These are phyloP conservation scores for Gallinago stenura DNA, from an alignment of 2,797 vertebrate genomes.

Conservation along the genomic window DNA sequence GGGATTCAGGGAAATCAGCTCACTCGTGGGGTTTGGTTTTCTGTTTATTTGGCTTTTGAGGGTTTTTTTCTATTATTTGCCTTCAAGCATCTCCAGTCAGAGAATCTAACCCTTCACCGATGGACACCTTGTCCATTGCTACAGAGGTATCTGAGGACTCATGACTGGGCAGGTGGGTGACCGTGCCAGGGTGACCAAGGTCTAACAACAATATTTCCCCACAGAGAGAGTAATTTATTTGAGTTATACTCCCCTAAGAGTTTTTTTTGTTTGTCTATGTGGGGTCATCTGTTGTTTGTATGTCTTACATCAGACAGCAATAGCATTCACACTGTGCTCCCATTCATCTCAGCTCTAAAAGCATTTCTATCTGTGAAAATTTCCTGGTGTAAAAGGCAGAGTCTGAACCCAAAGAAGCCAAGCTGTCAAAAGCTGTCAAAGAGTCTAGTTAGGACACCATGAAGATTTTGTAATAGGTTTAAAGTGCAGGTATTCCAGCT, in stretches of 20 bases:
- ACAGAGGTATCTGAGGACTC: background rate
- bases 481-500: background rate
- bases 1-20: background rate
- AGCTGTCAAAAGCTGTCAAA: background rate
- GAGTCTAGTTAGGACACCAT: background rate
- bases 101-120: background rate
- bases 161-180: accelerated
- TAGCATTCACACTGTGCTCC: background rate
- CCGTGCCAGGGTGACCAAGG: accelerated
- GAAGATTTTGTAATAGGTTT: background rate
- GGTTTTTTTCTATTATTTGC: background rate
- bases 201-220: background rate
- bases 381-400: background rate
- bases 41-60: background rate
- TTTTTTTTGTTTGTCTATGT: background rate
- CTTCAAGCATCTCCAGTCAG: background rate
- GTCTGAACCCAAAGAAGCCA: background rate
- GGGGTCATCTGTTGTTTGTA: background rate
- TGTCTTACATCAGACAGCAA: background rate
- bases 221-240: background rate
- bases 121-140: background rate
- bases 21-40: accelerated
- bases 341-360: background rate
- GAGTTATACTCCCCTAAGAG: background rate
- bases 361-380: background rate